Evolutionary conservation across 53 echinoderm and acorn worm genomes (phyloP).

Genomic region (Glandiceps talaboti): DNA sequence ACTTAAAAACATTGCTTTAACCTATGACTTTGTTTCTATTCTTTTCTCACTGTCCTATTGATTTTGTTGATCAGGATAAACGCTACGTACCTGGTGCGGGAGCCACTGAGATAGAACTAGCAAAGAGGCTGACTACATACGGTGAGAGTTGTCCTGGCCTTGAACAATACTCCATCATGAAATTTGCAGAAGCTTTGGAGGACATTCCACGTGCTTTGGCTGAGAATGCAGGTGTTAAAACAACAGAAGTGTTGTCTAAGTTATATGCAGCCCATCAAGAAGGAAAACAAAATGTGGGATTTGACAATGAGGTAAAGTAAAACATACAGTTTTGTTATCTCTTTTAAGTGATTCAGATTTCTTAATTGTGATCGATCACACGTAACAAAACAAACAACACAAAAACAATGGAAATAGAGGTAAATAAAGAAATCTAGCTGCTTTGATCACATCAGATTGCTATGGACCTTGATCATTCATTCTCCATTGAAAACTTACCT

Average conservation of each 20-base stretch:
- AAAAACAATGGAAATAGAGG: no score
- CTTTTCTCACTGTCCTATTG: neutral
- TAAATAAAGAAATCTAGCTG: no score
- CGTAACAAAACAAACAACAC: no score
- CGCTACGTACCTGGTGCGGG: conserved; percentile 77
- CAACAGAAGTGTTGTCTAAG: conserved; percentile 83
- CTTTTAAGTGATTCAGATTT: no score
- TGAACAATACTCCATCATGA: conserved; percentile 91
- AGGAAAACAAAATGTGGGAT: conserved; percentile 75
- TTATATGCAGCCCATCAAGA: conserved; percentile 93
- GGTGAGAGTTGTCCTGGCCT: conserved; percentile 91
- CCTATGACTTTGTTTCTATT: no score
- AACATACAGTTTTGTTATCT: no score
- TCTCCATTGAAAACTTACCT: no score
- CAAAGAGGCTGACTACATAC: conserved; percentile 70
- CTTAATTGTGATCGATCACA: no score
- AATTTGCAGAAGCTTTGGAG: conserved; percentile 83
- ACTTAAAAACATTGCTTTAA: no score
- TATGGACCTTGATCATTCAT: no score
- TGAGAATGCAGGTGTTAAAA: conserved; percentile 89
- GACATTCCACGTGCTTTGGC: conserved; percentile 78
- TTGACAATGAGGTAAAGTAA: conserved; percentile 96
- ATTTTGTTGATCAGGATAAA: conserved; percentile 40
- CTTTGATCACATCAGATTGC: no score
- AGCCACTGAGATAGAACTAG: conserved; percentile 84